Percentiles rank a stretch among this genome's conserved stretches.
Conservation (phyloP, 2,113 vertebrate species). For the Sprattus sprattus region DNA sequence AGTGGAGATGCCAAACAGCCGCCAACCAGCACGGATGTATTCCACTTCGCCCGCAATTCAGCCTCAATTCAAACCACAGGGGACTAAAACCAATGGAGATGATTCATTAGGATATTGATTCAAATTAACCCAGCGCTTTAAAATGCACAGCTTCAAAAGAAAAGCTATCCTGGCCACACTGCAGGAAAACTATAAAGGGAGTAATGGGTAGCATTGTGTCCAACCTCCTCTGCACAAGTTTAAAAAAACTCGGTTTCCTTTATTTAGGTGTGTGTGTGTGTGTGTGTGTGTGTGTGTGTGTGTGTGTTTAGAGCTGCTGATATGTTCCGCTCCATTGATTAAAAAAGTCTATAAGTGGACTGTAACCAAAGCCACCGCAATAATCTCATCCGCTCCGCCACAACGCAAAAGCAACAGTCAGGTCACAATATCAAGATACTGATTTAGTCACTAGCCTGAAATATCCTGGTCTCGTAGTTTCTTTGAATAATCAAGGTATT, state of each 20-base stretch:
- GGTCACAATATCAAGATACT: not conserved
- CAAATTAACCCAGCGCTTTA: slow-evolving; percentile 26
- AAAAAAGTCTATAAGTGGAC: slow-evolving; percentile 31
- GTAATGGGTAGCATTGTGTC: not conserved
- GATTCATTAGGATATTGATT: slow-evolving; percentile 38
- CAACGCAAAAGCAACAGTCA: slow-evolving; percentile 13
- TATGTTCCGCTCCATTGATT: slow-evolving; percentile 44
- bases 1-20: not conserved
- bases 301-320: slow-evolving; percentile 21
- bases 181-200: not conserved
- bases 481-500: not conserved
- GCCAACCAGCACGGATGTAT: not conserved
- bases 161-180: not conserved
- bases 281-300: no score
- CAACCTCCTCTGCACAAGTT: not conserved
- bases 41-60: not conserved
- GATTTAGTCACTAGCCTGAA: not conserved
- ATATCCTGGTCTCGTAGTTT: not conserved
- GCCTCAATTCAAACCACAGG: not conserved
- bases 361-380: slow-evolving; percentile 36
- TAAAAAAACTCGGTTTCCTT: no score
- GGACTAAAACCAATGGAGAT: not conserved
- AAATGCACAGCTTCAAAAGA: not conserved
- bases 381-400: slow-evolving; percentile 42
- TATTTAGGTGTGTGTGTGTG: no score